Base-by-base conservation (phyloP, 2,113 vertebrate genomes). In the Atlantisia rogersi region DNA sequence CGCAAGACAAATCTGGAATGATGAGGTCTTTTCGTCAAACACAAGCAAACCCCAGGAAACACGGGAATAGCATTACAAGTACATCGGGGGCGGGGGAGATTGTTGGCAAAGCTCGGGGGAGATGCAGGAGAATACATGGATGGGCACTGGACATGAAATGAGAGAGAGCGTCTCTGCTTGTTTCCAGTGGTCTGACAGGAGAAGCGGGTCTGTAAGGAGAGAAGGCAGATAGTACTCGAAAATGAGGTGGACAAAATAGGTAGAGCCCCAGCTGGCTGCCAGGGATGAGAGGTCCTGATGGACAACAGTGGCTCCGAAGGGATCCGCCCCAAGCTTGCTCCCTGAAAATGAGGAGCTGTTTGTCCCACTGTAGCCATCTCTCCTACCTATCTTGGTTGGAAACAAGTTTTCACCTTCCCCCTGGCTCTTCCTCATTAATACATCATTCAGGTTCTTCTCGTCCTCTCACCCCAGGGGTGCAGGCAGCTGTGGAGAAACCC, bases 1-100 rank as follows among this genome's bases (percentile, higher is more conserved):
- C 91, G 55, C 94, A 95, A 97, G 92, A 92, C 93, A 94, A 96
- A 94, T 92, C 96, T 84, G 92, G 94, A 90, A 92, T 77, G 92
- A 95, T 95, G 95, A 92, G 91, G 92, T 82, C 91, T 90, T 79
- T 70, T 90, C 64, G 50, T 94, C 79, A 56, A 92, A 85, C 88
- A 92, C 88, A 79, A 90, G 92, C 94, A 87, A 85, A 96, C 76
- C 79, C 71, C 69, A 56, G 90, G 93, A 95, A 96, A 87, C 79
- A 92, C 2, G 11, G 95, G 91, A 94, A 80, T 44, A 82, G 88
- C 88, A 85, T 94, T 69, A 86, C 90, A 94, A 94, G 74, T 91
- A 58, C 82, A 79, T 55, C 1, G 76, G 90, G 83, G n/a, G 37
- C 87, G 42, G 44, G 44, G 44, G 73, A 50, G 12, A 46, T 52